Evolutionary conservation across 2,888 invertebrate genomes (phyloP).

Genomic region (Myopa testacea): DNA sequence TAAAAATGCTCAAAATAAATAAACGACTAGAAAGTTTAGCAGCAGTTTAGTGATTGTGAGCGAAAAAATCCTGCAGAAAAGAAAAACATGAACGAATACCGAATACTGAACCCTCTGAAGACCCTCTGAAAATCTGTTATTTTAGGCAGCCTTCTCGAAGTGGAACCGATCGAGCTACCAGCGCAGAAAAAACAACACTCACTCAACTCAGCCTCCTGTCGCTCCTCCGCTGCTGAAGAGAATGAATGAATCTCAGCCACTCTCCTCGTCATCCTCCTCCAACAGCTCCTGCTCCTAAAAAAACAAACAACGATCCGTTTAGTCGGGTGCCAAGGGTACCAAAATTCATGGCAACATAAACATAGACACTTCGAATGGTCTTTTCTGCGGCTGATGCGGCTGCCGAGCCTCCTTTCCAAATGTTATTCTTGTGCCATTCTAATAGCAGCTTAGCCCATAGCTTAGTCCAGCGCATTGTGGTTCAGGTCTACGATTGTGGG

Average conservation of each 20-base stretch:
- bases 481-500: not conserved
- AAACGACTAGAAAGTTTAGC: conserved; percentile 5
- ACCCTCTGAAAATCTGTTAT: conserved; percentile 1
- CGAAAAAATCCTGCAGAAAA: conserved; percentile 4
- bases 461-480: conserved; percentile 18
- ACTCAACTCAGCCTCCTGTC: too few relatives aligned
- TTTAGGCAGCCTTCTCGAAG: not conserved
- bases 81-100: not conserved
- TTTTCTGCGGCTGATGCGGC: not conserved
- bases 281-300: not conserved
- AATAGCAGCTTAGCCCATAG: conserved; percentile 34
- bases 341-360: not conserved
- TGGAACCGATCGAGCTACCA: not conserved
- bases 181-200: not conserved
- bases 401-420: conserved; percentile 28
- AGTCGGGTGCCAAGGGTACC: not conserved
- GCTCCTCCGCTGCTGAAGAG: not conserved
- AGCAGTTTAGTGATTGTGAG: not conserved
- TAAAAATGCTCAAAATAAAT: not conserved
- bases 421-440: conserved; percentile 38
- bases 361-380: conserved; percentile 16
- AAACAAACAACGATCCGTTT: not conserved
- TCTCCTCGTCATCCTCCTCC: too few relatives aligned
- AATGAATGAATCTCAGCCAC: too few relatives aligned
- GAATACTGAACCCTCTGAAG: not conserved